Evolutionary conservation across 2,113 vertebrate genomes (phyloP).

Genomic region (Oreochromis spilurus): DNA sequence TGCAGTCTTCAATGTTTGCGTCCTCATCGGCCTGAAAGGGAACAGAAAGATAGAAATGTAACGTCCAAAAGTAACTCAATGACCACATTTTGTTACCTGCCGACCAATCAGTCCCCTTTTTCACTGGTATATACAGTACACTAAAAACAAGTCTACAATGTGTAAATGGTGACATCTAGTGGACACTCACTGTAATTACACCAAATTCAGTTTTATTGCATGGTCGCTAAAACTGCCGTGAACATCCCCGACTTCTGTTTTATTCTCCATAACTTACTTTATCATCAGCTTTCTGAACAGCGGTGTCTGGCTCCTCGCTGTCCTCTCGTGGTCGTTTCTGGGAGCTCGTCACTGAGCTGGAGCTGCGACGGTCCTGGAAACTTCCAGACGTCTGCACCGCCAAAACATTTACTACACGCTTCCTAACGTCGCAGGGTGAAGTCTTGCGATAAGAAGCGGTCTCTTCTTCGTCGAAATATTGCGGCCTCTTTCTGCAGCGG

Average conservation of each 20-base stretch:
- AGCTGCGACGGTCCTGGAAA: neutral
- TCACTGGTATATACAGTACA: too few species aligned
- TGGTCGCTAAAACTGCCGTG: too few species aligned
- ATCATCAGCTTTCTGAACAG: accelerated
- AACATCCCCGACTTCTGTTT: accelerated
- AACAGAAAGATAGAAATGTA: neutral
- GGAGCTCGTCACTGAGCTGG: neutral
- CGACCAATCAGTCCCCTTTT: neutral
- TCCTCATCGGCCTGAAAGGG: conserved; percentile 17
- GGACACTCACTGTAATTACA: neutral
- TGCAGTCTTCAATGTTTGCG: conserved; percentile 65
- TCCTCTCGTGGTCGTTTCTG: conserved; percentile 41
- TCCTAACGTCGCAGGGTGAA: neutral
- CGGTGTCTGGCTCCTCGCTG: neutral
- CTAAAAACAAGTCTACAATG: neutral
- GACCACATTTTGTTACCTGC: neutral
- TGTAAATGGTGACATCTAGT: conserved; percentile 26
- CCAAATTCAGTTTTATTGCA: accelerated
- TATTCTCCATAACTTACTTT: conserved; percentile 12
- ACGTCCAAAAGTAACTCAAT: neutral
- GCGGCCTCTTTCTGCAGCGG: conserved; percentile 60
- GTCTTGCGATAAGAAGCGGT: neutral
- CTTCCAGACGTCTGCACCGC: neutral
- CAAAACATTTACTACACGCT: neutral
- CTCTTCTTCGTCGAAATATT: neutral